Base-by-base conservation (phyloP, 2,113 vertebrate genomes). In the Boleophthalmus pectinirostris region DNA sequence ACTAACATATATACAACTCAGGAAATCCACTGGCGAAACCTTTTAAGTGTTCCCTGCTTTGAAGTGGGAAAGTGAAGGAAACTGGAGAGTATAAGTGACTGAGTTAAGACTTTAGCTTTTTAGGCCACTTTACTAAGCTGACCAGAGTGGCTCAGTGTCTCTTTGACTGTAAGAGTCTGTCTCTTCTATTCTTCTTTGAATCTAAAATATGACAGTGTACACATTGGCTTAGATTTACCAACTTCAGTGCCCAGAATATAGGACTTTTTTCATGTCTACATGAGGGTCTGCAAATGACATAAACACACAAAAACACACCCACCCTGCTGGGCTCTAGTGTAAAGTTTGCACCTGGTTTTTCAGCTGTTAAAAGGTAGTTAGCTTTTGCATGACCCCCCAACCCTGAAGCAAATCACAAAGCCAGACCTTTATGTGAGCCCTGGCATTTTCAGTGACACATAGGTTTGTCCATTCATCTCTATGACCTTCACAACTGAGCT, bases 351-450 rank as follows among this genome's bases (percentile, higher is more conserved):
- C 81, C 86, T 88, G 86, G 83, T 68, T 72, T 16, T 29, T 25
- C n/a, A 10, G 70, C 83, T 74, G 68, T 90, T 73, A 91, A 88
- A 79, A 4, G n/a, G 38, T 63, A 71, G 72, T 89, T 82, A 83
- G 66, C 61, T 87, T 88, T 86, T 77, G 82, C 90, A 85, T 70
- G 66, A 84, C 70, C 68, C 74, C 68, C 75, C 69, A 72, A 82
- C 20, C 11, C 73, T 33, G 51, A 0, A 66, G 56, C 70, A 77
- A 73, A 58, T 75, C 75, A 79, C 74, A 85, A 56, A 76, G 70
- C 78, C 70, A 56, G 70, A 64, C 79, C 69, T 63, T 63, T 56
- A 74, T n/a, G 49, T 70, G 33, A 74, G 53, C 68, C 15, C n/a
- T 11, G 66, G 51, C 54, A 38, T 82, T 85, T 80, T 74, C 51